phyloP scores from a whole-genome alignment of 1,140 invertebrate species.

The Ostrea edulis region DNA sequence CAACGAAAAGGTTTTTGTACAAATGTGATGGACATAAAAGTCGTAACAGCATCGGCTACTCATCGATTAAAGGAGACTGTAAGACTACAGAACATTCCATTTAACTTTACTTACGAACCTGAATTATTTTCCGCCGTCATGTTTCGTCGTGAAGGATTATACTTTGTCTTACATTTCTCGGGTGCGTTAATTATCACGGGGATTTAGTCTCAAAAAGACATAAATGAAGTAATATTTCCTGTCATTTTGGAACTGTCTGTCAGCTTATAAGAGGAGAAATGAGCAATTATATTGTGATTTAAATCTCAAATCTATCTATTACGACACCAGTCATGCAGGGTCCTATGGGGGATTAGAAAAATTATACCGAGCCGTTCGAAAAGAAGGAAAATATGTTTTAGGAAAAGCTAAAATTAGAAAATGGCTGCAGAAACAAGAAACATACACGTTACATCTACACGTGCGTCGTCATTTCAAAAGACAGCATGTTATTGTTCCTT shows the following conservation, averaged over 20 bases:
- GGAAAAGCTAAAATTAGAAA: slow-evolving; percentile 54
- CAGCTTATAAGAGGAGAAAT: slow-evolving; percentile 10
- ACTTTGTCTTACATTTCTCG: slow-evolving; percentile 31
- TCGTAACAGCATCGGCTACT: slow-evolving; percentile 44
- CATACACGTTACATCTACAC: slow-evolving; percentile 52
- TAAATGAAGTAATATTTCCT: neutral
- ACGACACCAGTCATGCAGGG: slow-evolving; percentile 49
- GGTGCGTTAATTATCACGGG: slow-evolving; percentile 45
- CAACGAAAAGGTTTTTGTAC: slow-evolving; percentile 38
- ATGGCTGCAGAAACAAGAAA: slow-evolving; percentile 52
- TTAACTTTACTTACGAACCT: slow-evolving; percentile 40
- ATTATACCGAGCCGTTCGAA: slow-evolving; percentile 47
- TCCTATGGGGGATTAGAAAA: slow-evolving; percentile 51
- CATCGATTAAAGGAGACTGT: slow-evolving; percentile 28
- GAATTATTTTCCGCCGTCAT: slow-evolving; percentile 43
- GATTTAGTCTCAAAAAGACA: neutral
- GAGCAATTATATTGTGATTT: neutral
- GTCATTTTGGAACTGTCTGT: slow-evolving; percentile 16
- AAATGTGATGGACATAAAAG: neutral
- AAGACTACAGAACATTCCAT: neutral
- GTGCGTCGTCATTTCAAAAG: slow-evolving; percentile 44
- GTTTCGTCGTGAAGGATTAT: slow-evolving; percentile 17
- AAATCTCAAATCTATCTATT: slow-evolving; percentile 50
- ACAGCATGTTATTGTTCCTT: slow-evolving; percentile 45
- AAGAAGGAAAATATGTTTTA: slow-evolving; percentile 55